Conservation (phyloP, 1,140 invertebrate species). For the Drosophila littoralis region DNA sequence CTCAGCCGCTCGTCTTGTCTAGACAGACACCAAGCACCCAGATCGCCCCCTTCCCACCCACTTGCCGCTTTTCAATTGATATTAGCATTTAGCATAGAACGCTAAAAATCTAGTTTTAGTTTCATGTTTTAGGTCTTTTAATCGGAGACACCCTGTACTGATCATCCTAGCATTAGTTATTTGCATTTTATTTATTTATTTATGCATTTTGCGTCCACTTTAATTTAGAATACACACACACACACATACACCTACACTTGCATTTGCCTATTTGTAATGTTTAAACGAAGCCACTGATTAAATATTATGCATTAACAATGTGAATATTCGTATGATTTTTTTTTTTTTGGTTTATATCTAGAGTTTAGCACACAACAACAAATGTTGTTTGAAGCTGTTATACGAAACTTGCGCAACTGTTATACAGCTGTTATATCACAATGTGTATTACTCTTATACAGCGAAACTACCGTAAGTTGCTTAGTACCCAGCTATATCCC, state of each 20-base stretch:
- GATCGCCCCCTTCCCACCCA: too few species aligned
- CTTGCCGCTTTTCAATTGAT: slow-evolving; percentile 46
- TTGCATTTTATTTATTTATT: slow-evolving; percentile 47
- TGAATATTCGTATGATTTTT: slow-evolving; percentile 16
- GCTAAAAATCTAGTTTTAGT: background rate
- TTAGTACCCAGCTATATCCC: too few species aligned
- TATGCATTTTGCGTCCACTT: slow-evolving; percentile 11
- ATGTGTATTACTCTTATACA: background rate
- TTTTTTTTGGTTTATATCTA: background rate
- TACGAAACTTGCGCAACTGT: background rate
- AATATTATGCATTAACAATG: slow-evolving; percentile 53
- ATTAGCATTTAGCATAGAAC: slow-evolving; percentile 9
- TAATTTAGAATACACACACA: background rate
- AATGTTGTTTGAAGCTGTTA: background rate
- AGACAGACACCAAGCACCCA: background rate
- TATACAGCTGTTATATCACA: background rate
- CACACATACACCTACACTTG: slow-evolving; percentile 8
- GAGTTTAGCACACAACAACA: slow-evolving; percentile 10
- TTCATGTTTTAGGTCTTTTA: slow-evolving; percentile 2
- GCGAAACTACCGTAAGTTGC: too few species aligned
- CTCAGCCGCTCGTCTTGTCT: slow-evolving; percentile 63
- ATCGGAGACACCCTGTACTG: slow-evolving; percentile 22
- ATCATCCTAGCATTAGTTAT: slow-evolving; percentile 26
- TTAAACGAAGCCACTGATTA: slow-evolving; percentile 73
- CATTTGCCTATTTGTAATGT: slow-evolving; percentile 41